These are phyloP conservation scores for Hybos culiciformis DNA, from an alignment of 2,888 invertebrate genomes.

Conservation along the genomic window DNA sequence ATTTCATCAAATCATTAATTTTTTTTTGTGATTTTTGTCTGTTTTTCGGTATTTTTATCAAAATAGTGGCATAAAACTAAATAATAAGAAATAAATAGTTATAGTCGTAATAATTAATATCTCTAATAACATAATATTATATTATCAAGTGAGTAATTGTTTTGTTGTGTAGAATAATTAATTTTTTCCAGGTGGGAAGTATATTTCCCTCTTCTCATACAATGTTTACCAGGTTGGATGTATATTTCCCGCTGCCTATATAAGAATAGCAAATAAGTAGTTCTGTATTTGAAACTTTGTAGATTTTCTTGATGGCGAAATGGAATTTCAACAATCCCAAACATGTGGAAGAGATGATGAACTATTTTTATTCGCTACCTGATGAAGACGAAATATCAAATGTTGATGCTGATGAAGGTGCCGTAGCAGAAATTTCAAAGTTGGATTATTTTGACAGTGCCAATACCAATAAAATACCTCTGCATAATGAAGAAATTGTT, in stretches of 20 bases:
- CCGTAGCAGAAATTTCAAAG: background rate
- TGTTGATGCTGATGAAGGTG: slow-evolving; percentile 1
- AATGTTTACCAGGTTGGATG: background rate
- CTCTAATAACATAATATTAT: background rate
- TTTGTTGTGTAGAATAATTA: background rate
- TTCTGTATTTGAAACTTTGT: background rate
- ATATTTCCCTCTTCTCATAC: background rate
- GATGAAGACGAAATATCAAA: background rate
- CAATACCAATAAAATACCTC: background rate
- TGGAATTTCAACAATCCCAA: background rate
- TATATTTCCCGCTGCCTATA: background rate
- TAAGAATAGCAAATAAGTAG: background rate
- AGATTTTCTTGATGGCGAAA: background rate
- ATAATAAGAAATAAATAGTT: background rate
- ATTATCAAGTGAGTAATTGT: background rate
- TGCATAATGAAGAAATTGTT: background rate
- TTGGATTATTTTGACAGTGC: background rate
- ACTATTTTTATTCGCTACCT: background rate
- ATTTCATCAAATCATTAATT: background rate
- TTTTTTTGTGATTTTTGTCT: background rate
- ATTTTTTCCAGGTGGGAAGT: background rate
- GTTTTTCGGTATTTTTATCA: background rate
- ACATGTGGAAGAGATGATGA: background rate
- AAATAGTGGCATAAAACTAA: background rate
- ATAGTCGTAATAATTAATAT: background rate